Evolutionary conservation across 2,888 invertebrate genomes (phyloP).

Genomic region (Melieria omissa): DNA sequence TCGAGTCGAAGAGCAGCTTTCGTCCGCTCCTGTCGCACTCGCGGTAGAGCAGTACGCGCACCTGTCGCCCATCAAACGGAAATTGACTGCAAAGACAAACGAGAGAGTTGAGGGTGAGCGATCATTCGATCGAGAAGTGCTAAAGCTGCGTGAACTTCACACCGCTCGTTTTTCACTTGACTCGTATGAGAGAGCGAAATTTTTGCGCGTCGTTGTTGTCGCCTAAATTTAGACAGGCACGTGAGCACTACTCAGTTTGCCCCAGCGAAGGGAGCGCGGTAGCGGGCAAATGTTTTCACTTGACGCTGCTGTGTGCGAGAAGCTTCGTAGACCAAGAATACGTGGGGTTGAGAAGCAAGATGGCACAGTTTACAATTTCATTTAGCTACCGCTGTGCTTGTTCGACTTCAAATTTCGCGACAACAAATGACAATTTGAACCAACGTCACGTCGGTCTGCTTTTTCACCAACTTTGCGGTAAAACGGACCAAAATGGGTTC

Average conservation of each 20-base stretch:
- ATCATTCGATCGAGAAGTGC: background rate
- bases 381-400: too few species aligned
- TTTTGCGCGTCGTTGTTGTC: background rate
- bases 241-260: constrained; percentile 59
- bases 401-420: too few species aligned
- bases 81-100: constrained; percentile 63
- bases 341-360: too few species aligned
- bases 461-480: too few species aligned
- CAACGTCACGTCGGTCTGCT: too few species aligned
- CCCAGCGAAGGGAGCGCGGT: too few species aligned
- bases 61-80: constrained; percentile 77
- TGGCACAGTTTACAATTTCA: too few species aligned
- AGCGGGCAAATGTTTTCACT: too few species aligned
- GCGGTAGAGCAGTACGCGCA: constrained; percentile 83
- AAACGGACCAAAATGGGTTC: too few species aligned
- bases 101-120: background rate
- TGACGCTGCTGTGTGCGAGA: too few species aligned
- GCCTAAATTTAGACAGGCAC: constrained; percentile 59
- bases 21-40: constrained; percentile 87
- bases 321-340: too few species aligned
- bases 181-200: background rate
- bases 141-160: background rate
- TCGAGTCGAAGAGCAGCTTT: constrained; percentile 85
- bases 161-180: background rate
- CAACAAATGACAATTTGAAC: too few species aligned